These are phyloP conservation scores for Drosophila prostipennis DNA, from an alignment of 2,888 invertebrate species.

Conservation along the genomic window DNA sequence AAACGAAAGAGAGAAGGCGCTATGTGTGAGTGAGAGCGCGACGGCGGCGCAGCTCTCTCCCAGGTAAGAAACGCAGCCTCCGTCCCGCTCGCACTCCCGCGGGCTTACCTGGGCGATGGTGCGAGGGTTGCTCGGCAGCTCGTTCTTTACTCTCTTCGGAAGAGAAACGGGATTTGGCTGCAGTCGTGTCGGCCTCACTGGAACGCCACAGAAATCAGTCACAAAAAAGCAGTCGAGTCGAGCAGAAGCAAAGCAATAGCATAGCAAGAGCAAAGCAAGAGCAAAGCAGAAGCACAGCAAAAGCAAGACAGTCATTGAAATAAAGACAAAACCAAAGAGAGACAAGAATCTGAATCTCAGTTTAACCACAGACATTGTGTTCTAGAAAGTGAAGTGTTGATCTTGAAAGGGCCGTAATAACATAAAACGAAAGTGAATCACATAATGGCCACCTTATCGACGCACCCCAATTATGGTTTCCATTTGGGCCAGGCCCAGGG, in stretches of 20 bases:
- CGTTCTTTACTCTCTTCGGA: slow-evolving; percentile 16
- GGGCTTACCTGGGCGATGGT: slow-evolving; percentile 24
- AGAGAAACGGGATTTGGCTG: slow-evolving; percentile 71
- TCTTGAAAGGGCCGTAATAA: not conserved
- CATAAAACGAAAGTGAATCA: slow-evolving; percentile 33
- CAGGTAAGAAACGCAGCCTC: slow-evolving; percentile 29
- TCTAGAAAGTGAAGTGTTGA: slow-evolving; percentile 33
- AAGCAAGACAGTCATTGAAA: slow-evolving; percentile 25
- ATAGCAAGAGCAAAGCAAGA: slow-evolving; percentile 29
- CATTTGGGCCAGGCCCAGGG: slow-evolving; percentile 80
- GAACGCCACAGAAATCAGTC: slow-evolving; percentile 78
- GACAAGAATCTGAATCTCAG: slow-evolving; percentile 3
- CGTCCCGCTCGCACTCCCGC: slow-evolving; percentile 50
- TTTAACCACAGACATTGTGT: slow-evolving; percentile 28
- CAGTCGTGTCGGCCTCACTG: slow-evolving; percentile 75
- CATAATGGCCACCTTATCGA: slow-evolving; percentile 82
- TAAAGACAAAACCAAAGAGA: slow-evolving; percentile 26
- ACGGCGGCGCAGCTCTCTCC: slow-evolving; percentile 29
- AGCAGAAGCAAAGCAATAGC: slow-evolving; percentile 67
- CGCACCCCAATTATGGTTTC: slow-evolving; percentile 84
- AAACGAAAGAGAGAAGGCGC: slow-evolving; percentile 49
- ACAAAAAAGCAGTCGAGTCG: slow-evolving; percentile 77
- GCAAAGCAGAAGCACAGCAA: slow-evolving; percentile 17
- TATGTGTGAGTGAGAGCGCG: slow-evolving; percentile 50
- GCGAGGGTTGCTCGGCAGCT: slow-evolving; percentile 42